phyloP scores from a whole-genome alignment of 2,113 vertebrate species.

The Cygnus atratus region DNA sequence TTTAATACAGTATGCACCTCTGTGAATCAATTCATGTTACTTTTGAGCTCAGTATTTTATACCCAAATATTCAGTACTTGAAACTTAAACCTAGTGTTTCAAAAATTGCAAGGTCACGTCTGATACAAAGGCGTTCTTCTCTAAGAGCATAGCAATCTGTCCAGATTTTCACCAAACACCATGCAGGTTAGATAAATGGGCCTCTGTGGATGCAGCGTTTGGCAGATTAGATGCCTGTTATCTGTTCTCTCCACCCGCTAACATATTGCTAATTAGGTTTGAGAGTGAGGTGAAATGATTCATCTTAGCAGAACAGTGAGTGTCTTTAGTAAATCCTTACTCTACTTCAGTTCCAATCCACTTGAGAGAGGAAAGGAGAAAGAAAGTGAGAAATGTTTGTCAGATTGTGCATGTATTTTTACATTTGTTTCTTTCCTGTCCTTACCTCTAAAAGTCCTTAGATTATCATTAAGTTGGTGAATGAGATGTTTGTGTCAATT shows the following conservation, averaged over 20 bases:
- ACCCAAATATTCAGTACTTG: neutral
- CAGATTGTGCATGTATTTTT: neutral
- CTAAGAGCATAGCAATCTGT: constrained; percentile 16
- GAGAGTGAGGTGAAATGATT: constrained; percentile 60
- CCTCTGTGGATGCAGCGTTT: constrained; percentile 51
- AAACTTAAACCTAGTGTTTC: neutral
- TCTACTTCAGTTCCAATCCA: constrained; percentile 11
- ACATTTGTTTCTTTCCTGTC: neutral
- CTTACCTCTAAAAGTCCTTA: neutral
- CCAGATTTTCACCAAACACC: constrained; percentile 48
- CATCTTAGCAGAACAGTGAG: constrained; percentile 34
- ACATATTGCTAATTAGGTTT: constrained; percentile 66
- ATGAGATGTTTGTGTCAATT: neutral
- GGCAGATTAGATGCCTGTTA: constrained; percentile 59
- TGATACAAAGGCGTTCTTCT: neutral
- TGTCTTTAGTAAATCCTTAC: constrained; percentile 47
- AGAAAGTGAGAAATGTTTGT: neutral
- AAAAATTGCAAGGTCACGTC: constrained; percentile 10
- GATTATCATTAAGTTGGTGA: neutral
- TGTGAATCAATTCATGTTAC: neutral
- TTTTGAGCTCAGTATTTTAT: neutral
- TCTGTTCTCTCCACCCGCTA: constrained; percentile 53
- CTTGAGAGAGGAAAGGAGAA: constrained; percentile 8
- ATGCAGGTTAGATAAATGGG: constrained; percentile 31
- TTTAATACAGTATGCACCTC: neutral